A percentile compares a stretch with the other conserved stretches of the same genome.
These are phyloP conservation scores for Endotricha flammealis DNA, from an alignment of 2,888 invertebrate species.

Conservation along the genomic window DNA sequence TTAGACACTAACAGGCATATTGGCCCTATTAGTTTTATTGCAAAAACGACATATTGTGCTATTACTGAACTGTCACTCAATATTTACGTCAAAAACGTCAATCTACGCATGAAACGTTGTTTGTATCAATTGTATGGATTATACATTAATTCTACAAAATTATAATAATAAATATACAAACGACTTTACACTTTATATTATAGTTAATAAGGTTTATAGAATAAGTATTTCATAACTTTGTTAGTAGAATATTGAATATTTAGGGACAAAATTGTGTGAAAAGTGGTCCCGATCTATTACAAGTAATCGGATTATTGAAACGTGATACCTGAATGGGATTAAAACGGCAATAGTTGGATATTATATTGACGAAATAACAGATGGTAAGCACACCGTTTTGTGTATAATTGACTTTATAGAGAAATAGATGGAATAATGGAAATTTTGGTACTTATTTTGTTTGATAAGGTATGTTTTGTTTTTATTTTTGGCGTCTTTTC, in stretches of 20 bases:
- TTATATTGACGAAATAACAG: conserved; percentile 18
- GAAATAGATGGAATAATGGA: no score
- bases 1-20: no score
- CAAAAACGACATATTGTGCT: conserved; percentile 21
- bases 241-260: conserved; percentile 32
- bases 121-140: conserved; percentile 35
- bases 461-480: no score
- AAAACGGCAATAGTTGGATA: conserved; percentile 24
- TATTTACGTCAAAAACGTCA: conserved; percentile 22
- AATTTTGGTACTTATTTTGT: no score
- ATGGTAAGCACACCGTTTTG: conserved; percentile 13
- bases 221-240: conserved; percentile 6
- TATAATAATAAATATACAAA: conserved; percentile 1
- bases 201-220: conserved; percentile 7
- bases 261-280: conserved; percentile 41
- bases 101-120: conserved; percentile 31
- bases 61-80: conserved; percentile 33
- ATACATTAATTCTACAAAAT: conserved; percentile 25
- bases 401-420: conserved; percentile 8
- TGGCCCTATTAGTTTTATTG: no score
- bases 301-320: conserved; percentile 61
- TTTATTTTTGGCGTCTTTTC: no score
- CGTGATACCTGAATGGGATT: conserved; percentile 57
- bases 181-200: conserved; percentile 10
- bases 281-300: conserved; percentile 66